phyloP scores from a whole-genome alignment of 2,888 invertebrate genomes.

The Elysia crispata region DNA sequence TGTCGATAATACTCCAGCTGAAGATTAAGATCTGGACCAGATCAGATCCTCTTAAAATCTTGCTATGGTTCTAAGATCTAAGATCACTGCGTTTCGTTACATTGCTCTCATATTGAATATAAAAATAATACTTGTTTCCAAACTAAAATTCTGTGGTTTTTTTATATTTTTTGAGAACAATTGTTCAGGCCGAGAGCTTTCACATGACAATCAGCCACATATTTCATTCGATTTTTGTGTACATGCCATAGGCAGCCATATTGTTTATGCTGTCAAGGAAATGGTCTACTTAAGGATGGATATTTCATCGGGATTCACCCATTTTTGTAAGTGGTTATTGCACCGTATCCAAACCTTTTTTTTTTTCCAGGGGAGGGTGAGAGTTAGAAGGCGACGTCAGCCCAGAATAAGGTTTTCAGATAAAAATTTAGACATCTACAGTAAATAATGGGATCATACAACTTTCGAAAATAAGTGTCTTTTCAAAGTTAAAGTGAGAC shows the following conservation, averaged over 20 bases:
- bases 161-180: neutral
- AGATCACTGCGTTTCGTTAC: too few species aligned
- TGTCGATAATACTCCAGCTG: neutral
- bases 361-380: too few species aligned
- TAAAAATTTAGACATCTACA: too few species aligned
- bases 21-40: neutral
- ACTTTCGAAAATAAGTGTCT: too few species aligned
- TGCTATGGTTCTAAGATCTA: too few species aligned
- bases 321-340: neutral
- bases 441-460: too few species aligned
- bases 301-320: neutral
- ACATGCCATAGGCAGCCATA: neutral
- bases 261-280: conserved; percentile 39
- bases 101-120: neutral
- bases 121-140: neutral
- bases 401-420: too few species aligned
- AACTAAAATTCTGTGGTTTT: neutral
- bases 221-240: neutral
- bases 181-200: neutral
- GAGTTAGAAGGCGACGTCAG: too few species aligned
- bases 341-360: too few species aligned
- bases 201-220: neutral
- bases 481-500: too few species aligned
- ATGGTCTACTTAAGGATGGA: neutral
- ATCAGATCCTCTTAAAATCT: too few species aligned